Evolutionary conservation across 2,113 vertebrate genomes (phyloP).

Genomic region (Serilophus lunatus): DNA sequence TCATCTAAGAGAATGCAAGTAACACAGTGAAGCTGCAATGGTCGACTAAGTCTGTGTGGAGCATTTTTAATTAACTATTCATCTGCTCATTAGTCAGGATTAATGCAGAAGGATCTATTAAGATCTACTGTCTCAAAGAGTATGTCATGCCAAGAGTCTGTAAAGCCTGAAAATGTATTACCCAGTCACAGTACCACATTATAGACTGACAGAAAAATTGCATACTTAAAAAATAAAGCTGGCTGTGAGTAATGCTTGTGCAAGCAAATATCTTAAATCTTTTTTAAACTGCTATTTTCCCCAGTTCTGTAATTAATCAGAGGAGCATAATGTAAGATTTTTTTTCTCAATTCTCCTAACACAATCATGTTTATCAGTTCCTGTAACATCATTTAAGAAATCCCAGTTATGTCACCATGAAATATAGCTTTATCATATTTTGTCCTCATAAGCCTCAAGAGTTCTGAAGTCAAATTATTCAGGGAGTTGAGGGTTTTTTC

Average conservation of each 20-base stretch:
- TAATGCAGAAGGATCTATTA: conserved; percentile 58
- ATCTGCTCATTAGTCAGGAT: conserved; percentile 43
- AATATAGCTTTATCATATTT: conserved; percentile 21
- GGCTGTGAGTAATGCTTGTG: conserved; percentile 53
- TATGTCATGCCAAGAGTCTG: conserved; percentile 15
- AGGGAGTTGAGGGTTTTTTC: background rate
- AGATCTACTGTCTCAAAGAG: conserved; percentile 46
- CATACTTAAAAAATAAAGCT: conserved; percentile 57
- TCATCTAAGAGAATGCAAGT: conserved; percentile 20
- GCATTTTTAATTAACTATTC: conserved; percentile 54
- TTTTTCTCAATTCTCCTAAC: conserved; percentile 28
- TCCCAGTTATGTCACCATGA: background rate
- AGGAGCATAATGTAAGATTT: conserved; percentile 21
- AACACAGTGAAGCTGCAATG: background rate
- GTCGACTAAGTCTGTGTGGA: conserved; percentile 3
- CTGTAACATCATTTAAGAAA: conserved; percentile 46
- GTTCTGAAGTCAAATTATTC: background rate
- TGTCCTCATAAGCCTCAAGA: conserved; percentile 3
- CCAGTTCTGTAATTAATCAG: conserved; percentile 51
- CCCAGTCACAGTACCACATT: conserved; percentile 39
- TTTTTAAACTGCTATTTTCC: conserved; percentile 50
- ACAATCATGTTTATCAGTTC: conserved; percentile 44
- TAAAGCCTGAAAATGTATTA: conserved; percentile 58
- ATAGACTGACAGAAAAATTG: conserved; percentile 63
- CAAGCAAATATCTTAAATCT: conserved; percentile 59